Evolutionary conservation across 2,888 invertebrate genomes (phyloP).

Genomic region (Polydesmus complanatus): DNA sequence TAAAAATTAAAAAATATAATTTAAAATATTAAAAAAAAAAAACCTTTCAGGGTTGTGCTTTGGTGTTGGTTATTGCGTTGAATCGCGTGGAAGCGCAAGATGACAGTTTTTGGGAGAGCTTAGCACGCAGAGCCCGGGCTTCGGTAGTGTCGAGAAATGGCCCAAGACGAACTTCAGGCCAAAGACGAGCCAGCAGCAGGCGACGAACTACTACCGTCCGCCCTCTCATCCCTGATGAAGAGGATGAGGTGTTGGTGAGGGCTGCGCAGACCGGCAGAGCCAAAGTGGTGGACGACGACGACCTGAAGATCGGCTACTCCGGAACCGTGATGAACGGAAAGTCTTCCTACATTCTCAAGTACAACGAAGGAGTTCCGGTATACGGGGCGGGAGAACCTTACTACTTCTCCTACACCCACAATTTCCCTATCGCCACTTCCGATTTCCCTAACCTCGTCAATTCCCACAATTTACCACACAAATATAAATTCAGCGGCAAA

Average conservation of each 20-base stretch:
- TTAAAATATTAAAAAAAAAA: too few relatives aligned
- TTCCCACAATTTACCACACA: conserved; percentile 15
- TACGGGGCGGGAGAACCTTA: conserved; percentile 13
- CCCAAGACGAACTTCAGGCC: too few relatives aligned
- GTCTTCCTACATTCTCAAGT: conserved; percentile 9
- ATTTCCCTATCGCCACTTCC: conserved; percentile 8
- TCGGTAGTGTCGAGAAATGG: too few relatives aligned
- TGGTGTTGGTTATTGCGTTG: too few relatives aligned
- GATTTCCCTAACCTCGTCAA: conserved; percentile 14
- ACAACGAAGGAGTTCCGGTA: conserved; percentile 14
- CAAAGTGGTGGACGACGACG: not conserved
- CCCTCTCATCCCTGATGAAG: too few relatives aligned
- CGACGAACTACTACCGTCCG: too few relatives aligned
- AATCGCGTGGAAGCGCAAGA: too few relatives aligned
- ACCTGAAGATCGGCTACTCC: conserved; percentile 4
- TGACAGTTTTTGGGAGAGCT: too few relatives aligned
- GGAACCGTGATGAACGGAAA: conserved; percentile 13
- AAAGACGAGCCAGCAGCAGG: too few relatives aligned
- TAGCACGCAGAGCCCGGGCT: too few relatives aligned
- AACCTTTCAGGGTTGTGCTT: too few relatives aligned
- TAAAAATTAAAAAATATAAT: too few relatives aligned
- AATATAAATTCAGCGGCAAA: conserved; percentile 12
- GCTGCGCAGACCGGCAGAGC: conserved; percentile 5
- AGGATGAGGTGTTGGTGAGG: not conserved
- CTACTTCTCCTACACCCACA: conserved; percentile 15